Base-by-base conservation (phyloP, 1,140 invertebrate genomes). In the Philaenus spumarius region DNA sequence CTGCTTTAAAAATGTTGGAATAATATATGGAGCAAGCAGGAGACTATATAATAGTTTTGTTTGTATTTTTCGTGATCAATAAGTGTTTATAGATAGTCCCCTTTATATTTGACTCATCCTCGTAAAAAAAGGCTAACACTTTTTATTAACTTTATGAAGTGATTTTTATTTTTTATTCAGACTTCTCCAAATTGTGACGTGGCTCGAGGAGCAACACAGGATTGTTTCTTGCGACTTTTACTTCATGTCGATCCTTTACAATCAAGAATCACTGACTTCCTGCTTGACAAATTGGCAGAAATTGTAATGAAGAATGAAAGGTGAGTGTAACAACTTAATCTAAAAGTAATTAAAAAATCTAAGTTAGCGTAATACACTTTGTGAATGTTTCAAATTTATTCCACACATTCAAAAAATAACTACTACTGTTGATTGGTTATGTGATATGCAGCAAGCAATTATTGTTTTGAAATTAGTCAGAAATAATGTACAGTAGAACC, bases 251-350 rank as follows among this genome's bases (percentile, higher is more conserved):
- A 62, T 48, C 45, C 46, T 35, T 34, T 64, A 23, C 61, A 64
- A 42, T 35, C 54, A 35, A 45, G 40, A 12, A 23, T 64, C 45
- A 58, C 59, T 37, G 55, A 64, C 37, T 58, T 60, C 37, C 47
- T 64, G 1, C 48, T 64, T 20, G 63, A 64, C 42, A 62, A 62
- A 60, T 53, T 64, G 48, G 61, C 53, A 11, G 61, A 64, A 47
- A 39, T 64, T 42, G 30, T 37, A 15, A 54, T 62, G 42, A 58
- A 60, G 35, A 50, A 58, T 34, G 26, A n/a, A 26, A 22, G 20
- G 61, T 60, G 52, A 57, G 37, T 40, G 17, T 54, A 9, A 2
- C 2, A 42, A 40, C 17, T 22, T 46, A 17, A 59, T 20, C 1
- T 11, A 34, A 6, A 2, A 19, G 4, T 37, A 43, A 22, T 53